Conservation (phyloP, 2,888 invertebrate genomes). For the Torymus texanus region DNA sequence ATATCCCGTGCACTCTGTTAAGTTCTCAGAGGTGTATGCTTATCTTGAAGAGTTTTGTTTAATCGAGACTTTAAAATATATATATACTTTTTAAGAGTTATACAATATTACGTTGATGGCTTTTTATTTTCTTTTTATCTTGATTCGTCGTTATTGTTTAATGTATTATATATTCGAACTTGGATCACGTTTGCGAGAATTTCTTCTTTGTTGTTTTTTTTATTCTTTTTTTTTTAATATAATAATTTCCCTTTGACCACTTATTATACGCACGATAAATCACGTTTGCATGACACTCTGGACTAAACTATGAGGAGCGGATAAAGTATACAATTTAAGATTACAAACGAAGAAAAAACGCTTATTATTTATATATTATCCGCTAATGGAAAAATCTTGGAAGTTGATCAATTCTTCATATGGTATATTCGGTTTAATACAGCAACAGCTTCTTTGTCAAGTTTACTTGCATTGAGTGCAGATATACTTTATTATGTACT, state of each 20-base stretch:
- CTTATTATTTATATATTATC: background rate
- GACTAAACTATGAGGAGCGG: background rate
- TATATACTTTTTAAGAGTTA: too few relatives aligned
- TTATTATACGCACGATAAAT: background rate
- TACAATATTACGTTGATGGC: constrained; percentile 7
- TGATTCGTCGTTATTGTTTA: constrained; percentile 2
- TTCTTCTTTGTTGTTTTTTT: background rate
- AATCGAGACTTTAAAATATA: too few relatives aligned
- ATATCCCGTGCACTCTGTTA: background rate
- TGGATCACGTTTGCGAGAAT: constrained; percentile 8
- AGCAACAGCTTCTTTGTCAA: too few relatives aligned
- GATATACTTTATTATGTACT: too few relatives aligned
- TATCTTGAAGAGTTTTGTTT: background rate
- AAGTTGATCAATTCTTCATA: background rate
- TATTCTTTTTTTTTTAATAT: background rate
- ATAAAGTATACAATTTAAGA: background rate
- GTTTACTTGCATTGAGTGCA: too few relatives aligned
- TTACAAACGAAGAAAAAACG: background rate
- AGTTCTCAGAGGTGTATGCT: background rate
- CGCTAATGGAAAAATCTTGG: constrained; percentile 24
- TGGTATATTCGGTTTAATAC: too few relatives aligned
- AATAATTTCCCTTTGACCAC: too few relatives aligned
- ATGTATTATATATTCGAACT: constrained; percentile 33
- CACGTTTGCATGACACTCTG: background rate
- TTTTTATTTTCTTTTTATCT: constrained; percentile 2